Conservation (phyloP, 2,113 vertebrate genomes). For the Pangasianodon gigas region DNA sequence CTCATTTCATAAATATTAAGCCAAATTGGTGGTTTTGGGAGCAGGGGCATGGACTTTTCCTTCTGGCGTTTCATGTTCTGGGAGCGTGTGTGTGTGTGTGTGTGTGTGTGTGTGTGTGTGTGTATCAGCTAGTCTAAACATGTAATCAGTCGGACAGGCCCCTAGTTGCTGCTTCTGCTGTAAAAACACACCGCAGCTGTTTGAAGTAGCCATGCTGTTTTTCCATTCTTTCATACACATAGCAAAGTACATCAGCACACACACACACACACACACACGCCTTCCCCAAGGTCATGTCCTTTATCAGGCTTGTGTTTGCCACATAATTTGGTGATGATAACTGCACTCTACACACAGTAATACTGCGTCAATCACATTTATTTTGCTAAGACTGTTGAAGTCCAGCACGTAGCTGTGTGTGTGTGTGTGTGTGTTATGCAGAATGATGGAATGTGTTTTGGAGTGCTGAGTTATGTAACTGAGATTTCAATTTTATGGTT, state of each 20-base stretch:
- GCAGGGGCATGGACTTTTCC: not conserved
- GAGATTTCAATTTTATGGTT: not conserved
- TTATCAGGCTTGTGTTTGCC: not conserved
- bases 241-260: not conserved
- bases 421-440: slow-evolving; percentile 1
- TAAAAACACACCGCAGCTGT: slow-evolving; percentile 24
- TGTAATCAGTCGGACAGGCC: slow-evolving; percentile 28
- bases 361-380: not conserved
- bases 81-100: not conserved
- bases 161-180: not conserved
- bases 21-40: not conserved
- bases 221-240: slow-evolving; percentile 13
- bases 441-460: not conserved
- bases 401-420: not conserved
- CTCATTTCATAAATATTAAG: not conserved
- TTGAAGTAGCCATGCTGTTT: slow-evolving; percentile 21
- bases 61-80: slow-evolving; percentile 11
- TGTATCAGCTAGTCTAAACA: slow-evolving; percentile 48
- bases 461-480: not conserved
- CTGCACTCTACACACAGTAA: not conserved
- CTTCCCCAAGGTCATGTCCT: not conserved
- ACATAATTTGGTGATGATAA: not conserved
- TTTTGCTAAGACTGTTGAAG: not conserved
- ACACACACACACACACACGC: not conserved
- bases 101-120: slow-evolving; percentile 1